phyloP scores from a whole-genome alignment of 2,113 vertebrate genomes.

The Stictonetta naevosa region DNA sequence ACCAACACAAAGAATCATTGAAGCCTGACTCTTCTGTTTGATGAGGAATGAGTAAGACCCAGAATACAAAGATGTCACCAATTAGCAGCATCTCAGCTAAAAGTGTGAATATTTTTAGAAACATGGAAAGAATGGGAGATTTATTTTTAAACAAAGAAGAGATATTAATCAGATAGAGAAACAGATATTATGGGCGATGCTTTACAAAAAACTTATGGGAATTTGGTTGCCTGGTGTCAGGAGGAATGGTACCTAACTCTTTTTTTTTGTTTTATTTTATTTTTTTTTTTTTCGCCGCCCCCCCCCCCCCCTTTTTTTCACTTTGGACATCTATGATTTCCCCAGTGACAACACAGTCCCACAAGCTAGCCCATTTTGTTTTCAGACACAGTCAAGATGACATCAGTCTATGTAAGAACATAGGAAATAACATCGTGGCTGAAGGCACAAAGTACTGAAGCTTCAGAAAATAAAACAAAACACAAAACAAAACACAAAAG shows the following conservation, averaged over 20 bases:
- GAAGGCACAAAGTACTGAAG: neutral
- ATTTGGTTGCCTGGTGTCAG: neutral
- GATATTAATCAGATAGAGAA: neutral
- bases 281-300: rapidly evolving
- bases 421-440: neutral
- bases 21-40: slow-evolving; percentile 28
- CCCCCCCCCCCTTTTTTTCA: no score
- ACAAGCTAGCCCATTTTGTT: neutral
- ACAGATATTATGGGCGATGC: neutral
- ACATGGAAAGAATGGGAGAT: neutral
- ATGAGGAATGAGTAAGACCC: slow-evolving; percentile 32
- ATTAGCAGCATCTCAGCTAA: slow-evolving; percentile 37
- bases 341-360: neutral
- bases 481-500: neutral
- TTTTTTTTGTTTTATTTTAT: neutral
- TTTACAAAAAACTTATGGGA: slow-evolving; percentile 4
- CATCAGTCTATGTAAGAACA: neutral
- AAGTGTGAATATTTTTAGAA: slow-evolving; percentile 45
- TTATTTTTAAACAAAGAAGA: slow-evolving; percentile 34
- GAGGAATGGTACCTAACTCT: neutral
- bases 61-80: slow-evolving; percentile 53
- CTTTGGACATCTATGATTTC: neutral
- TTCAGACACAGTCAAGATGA: neutral
- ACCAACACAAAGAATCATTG: neutral
- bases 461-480: neutral